These are phyloP conservation scores for Spilosoma lubricipeda DNA, from an alignment of 2,888 invertebrate genomes.

Conservation along the genomic window DNA sequence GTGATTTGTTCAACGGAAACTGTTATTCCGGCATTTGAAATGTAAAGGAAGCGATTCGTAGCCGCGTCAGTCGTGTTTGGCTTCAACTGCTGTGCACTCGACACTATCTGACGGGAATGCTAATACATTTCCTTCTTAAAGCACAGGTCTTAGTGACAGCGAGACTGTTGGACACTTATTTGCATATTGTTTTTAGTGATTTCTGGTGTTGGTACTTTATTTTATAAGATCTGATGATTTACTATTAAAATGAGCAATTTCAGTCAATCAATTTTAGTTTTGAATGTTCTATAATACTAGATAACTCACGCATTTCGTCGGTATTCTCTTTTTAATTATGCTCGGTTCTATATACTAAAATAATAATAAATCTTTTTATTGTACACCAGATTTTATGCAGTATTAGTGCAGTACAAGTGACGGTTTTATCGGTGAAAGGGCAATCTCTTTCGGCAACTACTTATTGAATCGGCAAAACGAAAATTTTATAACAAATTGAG, in stretches of 20 bases:
- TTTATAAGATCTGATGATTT: no score
- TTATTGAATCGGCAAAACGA: no score
- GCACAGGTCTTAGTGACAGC: constrained; percentile 30
- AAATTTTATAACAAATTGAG: no score
- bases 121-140: constrained; percentile 63
- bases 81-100: constrained; percentile 56
- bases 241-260: background rate
- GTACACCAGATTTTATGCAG: no score
- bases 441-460: no score
- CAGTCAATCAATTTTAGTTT: background rate
- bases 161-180: background rate
- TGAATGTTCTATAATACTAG: background rate
- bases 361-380: no score
- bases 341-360: no score
- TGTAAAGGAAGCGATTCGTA: constrained; percentile 66
- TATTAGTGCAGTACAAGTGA: no score
- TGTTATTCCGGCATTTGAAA: constrained; percentile 66
- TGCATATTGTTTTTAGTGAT: background rate
- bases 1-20: constrained; percentile 73
- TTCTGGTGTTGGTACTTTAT: background rate
- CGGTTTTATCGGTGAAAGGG: no score
- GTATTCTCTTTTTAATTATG: no score
- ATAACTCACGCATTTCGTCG: no score
- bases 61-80: constrained; percentile 63
- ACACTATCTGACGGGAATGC: constrained; percentile 69